Conservation (phyloP, 2,113 vertebrate species). For the Furnarius figulus region DNA sequence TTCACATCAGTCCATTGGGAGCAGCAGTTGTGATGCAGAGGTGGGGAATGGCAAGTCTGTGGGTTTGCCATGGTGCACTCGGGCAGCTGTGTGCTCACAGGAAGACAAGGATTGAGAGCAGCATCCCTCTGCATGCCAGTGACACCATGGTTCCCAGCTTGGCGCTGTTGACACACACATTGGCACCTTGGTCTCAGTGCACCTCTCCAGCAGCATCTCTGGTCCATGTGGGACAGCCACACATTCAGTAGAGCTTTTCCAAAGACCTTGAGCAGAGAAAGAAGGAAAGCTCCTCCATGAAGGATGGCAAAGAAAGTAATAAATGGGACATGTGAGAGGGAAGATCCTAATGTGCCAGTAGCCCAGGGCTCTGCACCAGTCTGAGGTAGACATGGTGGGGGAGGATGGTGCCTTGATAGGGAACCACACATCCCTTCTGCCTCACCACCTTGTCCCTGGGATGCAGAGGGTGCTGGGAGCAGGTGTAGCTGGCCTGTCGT, state of each 20-base stretch:
- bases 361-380: neutral
- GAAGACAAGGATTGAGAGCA: neutral
- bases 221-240: accelerated
- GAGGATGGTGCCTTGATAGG: neutral
- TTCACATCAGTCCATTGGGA: accelerated
- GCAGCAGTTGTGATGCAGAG: neutral
- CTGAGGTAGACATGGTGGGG: neutral
- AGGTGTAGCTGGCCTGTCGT: accelerated
- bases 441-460: neutral
- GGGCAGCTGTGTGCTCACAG: neutral
- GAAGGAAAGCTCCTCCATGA: neutral
- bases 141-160: accelerated
- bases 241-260: neutral
- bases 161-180: accelerated
- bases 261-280: neutral
- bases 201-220: neutral
- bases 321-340: neutral
- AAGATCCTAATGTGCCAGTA: neutral
- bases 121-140: neutral
- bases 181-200: neutral
- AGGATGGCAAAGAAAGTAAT: neutral
- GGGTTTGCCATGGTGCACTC: neutral
- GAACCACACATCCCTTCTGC: neutral
- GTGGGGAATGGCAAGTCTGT: accelerated
- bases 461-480: accelerated